Conservation (phyloP, 2,113 vertebrate genomes). For the Okapia johnstoni region DNA sequence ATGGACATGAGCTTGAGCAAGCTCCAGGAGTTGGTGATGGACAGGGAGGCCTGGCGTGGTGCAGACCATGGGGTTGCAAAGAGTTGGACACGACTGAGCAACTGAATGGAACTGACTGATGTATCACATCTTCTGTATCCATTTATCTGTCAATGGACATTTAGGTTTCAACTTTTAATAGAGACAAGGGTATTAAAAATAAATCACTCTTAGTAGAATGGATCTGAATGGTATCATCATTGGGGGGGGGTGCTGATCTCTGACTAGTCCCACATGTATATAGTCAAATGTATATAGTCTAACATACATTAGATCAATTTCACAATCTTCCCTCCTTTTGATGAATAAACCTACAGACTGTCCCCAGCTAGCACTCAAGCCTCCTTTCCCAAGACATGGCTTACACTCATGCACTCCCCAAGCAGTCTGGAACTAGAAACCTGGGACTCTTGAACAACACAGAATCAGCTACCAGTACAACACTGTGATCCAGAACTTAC, state of each 20-base stretch:
- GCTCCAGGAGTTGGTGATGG: fast-evolving
- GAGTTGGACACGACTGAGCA: neutral
- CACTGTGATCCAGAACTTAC: neutral
- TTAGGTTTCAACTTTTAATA: neutral
- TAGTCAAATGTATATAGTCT: neutral
- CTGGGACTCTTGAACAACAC: neutral
- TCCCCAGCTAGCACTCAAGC: neutral
- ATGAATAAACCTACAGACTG: neutral
- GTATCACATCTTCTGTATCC: neutral
- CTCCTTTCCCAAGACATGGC: neutral
- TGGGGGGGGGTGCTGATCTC: fast-evolving
- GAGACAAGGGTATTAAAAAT: neutral
- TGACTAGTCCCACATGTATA: fast-evolving
- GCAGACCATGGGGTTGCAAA: neutral
- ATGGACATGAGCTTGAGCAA: neutral
- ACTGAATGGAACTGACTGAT: neutral
- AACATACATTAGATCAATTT: neutral
- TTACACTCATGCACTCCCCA: fast-evolving
- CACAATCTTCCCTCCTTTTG: neutral
- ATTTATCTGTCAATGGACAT: neutral
- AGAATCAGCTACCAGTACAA: fast-evolving
- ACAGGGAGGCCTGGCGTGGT: neutral
- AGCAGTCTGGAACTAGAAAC: fast-evolving
- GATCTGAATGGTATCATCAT: fast-evolving
- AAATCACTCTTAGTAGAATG: neutral